Conservation (phyloP, 35 echinoderm and acorn worm genomes). For the Strongylocentrotus purpuratus region DNA sequence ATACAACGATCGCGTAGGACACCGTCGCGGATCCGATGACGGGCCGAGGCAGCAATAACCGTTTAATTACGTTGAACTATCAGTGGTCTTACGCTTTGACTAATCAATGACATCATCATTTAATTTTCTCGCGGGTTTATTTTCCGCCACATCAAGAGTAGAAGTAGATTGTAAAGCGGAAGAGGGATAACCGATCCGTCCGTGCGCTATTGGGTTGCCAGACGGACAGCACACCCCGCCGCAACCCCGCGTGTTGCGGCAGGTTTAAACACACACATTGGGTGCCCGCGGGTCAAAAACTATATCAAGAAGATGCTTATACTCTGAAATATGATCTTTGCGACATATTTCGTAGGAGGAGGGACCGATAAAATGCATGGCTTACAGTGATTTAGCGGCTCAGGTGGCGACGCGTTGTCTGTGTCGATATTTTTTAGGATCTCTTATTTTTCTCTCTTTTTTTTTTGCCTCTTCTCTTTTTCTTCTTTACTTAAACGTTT, state of each 20-base stretch:
- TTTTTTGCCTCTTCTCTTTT: background rate
- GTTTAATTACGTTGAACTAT: conserved; percentile 14
- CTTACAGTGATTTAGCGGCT: conserved; percentile 40
- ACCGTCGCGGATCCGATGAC: background rate
- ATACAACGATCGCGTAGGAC: background rate
- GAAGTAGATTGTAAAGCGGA: background rate
- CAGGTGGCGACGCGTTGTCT: conserved; percentile 18
- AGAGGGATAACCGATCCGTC: background rate
- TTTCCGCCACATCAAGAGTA: background rate
- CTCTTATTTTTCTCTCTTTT: conserved; percentile 4
- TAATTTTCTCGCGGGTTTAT: background rate
- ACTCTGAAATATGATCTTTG: conserved; percentile 38
- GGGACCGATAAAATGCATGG: conserved; percentile 37
- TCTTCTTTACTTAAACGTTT: background rate
- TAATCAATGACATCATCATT: conserved; percentile 13
- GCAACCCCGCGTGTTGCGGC: background rate
- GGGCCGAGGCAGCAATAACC: background rate
- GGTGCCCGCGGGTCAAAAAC: conserved; percentile 24
- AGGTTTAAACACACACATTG: conserved; percentile 4
- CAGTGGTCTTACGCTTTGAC: background rate
- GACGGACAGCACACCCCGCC: background rate
- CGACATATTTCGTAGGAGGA: conserved; percentile 31
- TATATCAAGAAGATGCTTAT: conserved; percentile 2
- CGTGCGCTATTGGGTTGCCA: background rate
- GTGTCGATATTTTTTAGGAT: conserved; percentile 35